A percentile compares a stretch with the other conserved stretches of the same genome.
Conservation (phyloP, 2,797 vertebrate genomes). For the Numenius phaeopus region DNA sequence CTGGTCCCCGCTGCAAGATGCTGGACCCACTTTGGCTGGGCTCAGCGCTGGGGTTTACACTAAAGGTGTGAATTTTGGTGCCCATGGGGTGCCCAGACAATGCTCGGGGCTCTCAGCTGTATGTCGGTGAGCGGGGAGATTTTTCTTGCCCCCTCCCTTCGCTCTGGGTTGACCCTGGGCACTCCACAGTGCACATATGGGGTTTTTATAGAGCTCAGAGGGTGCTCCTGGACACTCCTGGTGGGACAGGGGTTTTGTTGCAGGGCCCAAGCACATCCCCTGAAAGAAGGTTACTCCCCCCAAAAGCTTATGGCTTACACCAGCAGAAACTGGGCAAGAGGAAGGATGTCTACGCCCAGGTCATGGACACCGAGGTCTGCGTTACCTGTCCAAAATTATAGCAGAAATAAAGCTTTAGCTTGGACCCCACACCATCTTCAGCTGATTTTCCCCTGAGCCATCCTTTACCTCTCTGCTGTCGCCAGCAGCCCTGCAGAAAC, state of each 20-base stretch:
- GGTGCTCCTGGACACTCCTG: too few relatives aligned
- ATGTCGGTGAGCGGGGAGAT: too few relatives aligned
- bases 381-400: fast-evolving
- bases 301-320: not conserved
- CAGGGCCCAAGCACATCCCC: too few relatives aligned
- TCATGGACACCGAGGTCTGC: fast-evolving
- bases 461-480: fast-evolving
- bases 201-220: not conserved
- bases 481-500: not conserved
- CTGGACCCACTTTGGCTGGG: not conserved
- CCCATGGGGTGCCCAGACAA: fast-evolving
- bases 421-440: not conserved
- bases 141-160: not conserved
- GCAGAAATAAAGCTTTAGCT: not conserved
- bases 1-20: not conserved
- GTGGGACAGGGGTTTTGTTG: not conserved
- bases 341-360: not conserved
- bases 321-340: not conserved
- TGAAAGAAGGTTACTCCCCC: not conserved
- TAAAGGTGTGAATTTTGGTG: fast-evolving
- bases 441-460: not conserved
- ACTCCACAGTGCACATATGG: fast-evolving
- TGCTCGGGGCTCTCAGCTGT: not conserved
- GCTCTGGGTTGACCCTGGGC: too few relatives aligned
- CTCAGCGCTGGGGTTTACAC: not conserved